Percentiles rank a stretch among this genome's conserved stretches.
These are phyloP conservation scores for Rhinolophus ferrumequinum DNA, from an alignment of 2,113 vertebrate genomes.

Conservation along the genomic window DNA sequence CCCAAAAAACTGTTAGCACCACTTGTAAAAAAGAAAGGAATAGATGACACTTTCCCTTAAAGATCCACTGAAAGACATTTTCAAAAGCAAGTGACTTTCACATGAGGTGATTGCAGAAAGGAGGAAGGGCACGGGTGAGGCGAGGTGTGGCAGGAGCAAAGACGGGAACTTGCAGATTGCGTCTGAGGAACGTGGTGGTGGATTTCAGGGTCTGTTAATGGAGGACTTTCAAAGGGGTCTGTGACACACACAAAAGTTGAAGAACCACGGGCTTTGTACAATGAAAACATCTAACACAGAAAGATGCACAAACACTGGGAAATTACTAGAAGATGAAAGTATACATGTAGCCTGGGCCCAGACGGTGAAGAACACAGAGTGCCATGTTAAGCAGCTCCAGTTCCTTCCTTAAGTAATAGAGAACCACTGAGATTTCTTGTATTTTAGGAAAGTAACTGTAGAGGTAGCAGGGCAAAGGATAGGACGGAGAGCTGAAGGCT, in stretches of 20 bases:
- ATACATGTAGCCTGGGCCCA: not conserved
- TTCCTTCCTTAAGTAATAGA: not conserved
- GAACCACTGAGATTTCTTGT: not conserved
- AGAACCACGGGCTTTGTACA: not conserved
- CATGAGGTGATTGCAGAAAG: too few species aligned
- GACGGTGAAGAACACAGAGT: not conserved
- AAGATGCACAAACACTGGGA: not conserved
- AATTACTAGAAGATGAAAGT: not conserved
- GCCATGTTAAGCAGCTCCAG: not conserved
- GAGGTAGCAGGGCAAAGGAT: not conserved
- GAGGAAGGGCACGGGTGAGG: not conserved
- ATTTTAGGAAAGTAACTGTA: not conserved
- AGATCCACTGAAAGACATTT: not conserved
- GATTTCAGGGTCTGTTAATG: not conserved
- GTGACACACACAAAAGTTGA: not conserved
- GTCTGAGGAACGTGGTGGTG: not conserved
- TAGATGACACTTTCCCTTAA: not conserved
- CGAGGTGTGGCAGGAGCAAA: not conserved
- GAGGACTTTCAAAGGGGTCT: not conserved
- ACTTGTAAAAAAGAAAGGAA: not conserved
- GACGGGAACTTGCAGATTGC: not conserved
- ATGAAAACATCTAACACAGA: not conserved
- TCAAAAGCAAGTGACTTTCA: not conserved
- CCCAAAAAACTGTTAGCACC: not conserved
- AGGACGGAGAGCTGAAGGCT: not conserved